phyloP scores from a whole-genome alignment of 2,113 vertebrate species.

The Nothocercus nigrocapillus region DNA sequence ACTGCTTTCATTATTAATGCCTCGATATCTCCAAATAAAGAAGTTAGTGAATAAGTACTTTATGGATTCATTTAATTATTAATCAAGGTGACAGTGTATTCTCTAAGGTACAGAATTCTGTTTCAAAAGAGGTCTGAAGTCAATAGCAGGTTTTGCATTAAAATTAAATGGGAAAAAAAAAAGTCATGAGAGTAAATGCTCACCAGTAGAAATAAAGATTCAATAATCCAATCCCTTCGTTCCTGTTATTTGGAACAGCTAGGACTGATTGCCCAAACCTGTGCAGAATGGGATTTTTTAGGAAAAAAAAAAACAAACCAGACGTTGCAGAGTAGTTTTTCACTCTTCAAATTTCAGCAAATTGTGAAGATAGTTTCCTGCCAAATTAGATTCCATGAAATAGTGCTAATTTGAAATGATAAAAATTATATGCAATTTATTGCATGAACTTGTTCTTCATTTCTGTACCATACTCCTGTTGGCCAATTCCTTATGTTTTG shows the following conservation, averaged over 20 bases:
- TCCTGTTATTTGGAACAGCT: background rate
- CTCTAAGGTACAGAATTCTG: constrained; percentile 27
- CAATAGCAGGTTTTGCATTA: constrained; percentile 40
- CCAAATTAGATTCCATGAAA: background rate
- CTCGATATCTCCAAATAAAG: constrained; percentile 20
- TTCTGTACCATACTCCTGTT: background rate
- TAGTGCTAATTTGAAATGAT: background rate
- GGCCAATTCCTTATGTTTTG: background rate
- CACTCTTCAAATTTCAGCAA: background rate
- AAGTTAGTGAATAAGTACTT: constrained; percentile 41
- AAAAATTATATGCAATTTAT: background rate
- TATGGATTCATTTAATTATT: constrained; percentile 65
- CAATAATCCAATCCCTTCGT: background rate
- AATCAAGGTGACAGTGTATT: constrained; percentile 12
- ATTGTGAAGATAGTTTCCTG: background rate
- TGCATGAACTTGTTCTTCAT: background rate
- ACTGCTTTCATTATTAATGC: constrained; percentile 48
- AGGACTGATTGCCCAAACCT: background rate
- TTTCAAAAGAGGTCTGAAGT: constrained; percentile 47
- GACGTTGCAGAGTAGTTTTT: background rate
- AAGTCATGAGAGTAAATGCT: constrained; percentile 26
- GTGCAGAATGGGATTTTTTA: background rate
- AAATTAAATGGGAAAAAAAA: constrained; percentile 1
- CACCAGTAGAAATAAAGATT: background rate
- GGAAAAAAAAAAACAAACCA: background rate